phyloP scores from a whole-genome alignment of 2,797 vertebrate genomes.

The Pelodytes ibericus region DNA sequence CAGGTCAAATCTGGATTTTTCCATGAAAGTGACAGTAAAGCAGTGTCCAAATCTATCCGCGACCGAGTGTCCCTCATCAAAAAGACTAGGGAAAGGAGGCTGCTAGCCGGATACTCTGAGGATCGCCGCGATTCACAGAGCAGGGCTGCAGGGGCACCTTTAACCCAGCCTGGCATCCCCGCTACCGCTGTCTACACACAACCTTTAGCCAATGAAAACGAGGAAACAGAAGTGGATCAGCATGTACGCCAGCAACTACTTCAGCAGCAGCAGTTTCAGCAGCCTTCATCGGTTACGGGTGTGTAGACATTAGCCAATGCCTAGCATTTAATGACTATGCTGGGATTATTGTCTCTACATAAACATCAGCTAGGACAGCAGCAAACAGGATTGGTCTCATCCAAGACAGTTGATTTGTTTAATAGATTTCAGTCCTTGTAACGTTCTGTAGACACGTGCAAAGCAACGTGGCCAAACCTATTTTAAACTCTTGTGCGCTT shows the following conservation, averaged over 20 bases:
- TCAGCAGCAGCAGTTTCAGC: constrained; percentile 62
- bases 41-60: constrained; percentile 92
- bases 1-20: constrained; percentile 96
- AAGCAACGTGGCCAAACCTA: too few relatives aligned
- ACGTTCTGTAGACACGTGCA: too few relatives aligned
- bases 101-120: constrained; percentile 66
- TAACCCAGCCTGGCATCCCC: constrained; percentile 63
- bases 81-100: constrained; percentile 82
- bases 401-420: too few relatives aligned
- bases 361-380: not conserved
- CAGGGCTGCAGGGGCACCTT: constrained; percentile 57
- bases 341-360: not conserved
- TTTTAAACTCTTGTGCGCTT: too few relatives aligned
- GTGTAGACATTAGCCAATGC: not conserved
- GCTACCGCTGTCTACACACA: constrained; percentile 63
- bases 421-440: too few relatives aligned
- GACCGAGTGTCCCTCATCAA: constrained; percentile 87
- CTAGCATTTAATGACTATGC: not conserved
- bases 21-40: constrained; percentile 93
- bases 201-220: constrained; percentile 70
- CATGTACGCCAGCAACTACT: constrained; percentile 78
- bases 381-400: too few relatives aligned
- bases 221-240: constrained; percentile 86
- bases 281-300: constrained; percentile 70
- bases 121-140: constrained; percentile 77